Conservation (phyloP, 2,888 invertebrate genomes). For the Spilosoma lubricipeda region DNA sequence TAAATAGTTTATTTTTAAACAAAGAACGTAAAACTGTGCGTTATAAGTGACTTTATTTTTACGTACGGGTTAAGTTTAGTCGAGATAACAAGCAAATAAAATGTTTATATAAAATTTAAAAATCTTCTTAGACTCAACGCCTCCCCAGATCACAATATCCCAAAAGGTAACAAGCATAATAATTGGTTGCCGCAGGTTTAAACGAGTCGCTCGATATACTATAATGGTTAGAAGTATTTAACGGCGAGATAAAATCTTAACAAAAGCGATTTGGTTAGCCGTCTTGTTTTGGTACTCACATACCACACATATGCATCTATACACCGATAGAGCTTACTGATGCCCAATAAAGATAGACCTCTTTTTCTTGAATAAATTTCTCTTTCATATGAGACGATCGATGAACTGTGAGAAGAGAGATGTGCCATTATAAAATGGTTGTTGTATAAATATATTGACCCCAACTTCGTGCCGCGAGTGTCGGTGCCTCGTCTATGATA, state of each 20-base stretch:
- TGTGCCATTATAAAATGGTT: constrained; percentile 67
- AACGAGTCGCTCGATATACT: constrained; percentile 79
- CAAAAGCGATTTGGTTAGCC: constrained; percentile 85
- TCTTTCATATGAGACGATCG: constrained; percentile 44
- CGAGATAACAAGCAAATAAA: constrained; percentile 17
- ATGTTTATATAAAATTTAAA: constrained; percentile 38
- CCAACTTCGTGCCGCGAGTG: constrained; percentile 80
- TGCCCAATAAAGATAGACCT: constrained; percentile 65
- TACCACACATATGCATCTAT: constrained; percentile 80
- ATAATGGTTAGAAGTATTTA: constrained; percentile 85
- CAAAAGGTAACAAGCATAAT: constrained; percentile 73
- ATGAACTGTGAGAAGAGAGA: constrained; percentile 56
- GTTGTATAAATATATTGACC: constrained; percentile 82
- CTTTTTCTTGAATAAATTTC: constrained; percentile 51
- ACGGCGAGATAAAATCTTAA: constrained; percentile 85
- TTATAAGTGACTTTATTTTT: background rate
- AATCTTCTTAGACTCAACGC: constrained; percentile 45
- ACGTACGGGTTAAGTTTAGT: background rate
- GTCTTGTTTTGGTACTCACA: constrained; percentile 84
- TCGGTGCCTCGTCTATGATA: constrained; percentile 84
- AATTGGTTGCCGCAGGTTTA: constrained; percentile 78
- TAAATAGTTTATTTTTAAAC: background rate
- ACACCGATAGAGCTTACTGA: constrained; percentile 70
- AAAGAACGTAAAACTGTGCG: background rate
- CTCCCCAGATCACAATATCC: constrained; percentile 68